phyloP scores from a whole-genome alignment of 23 tunicate species.

The Oikopleura albicans region DNA sequence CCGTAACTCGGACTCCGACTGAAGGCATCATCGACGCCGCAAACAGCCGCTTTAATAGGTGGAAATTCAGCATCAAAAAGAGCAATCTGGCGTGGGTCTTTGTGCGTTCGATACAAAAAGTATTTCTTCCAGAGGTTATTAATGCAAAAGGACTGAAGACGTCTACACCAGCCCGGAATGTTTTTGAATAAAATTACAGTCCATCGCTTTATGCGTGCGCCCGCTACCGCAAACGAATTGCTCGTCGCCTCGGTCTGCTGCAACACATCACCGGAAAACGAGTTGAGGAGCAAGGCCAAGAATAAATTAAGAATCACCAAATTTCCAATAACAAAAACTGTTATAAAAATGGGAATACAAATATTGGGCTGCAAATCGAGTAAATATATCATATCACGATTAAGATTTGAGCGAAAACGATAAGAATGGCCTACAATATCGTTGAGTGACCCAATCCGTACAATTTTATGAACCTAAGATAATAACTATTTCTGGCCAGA shows the following conservation, averaged over 20 bases:
- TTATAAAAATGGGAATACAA: slow-evolving; percentile 75
- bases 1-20: not conserved
- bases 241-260: slow-evolving; percentile 30
- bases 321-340: slow-evolving; percentile 68
- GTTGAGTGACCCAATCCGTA: too few relatives aligned
- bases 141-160: not conserved
- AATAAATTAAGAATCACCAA: slow-evolving; percentile 81
- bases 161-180: not conserved
- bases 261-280: slow-evolving; percentile 69
- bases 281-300: slow-evolving; percentile 70
- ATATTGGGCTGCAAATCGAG: slow-evolving; percentile 39
- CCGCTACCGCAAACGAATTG: slow-evolving; percentile 54
- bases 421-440: too few relatives aligned
- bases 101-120: not conserved
- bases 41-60: slow-evolving; percentile 4
- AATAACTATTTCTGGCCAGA: too few relatives aligned
- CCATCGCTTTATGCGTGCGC: slow-evolving; percentile 29
- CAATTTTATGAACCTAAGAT: too few relatives aligned
- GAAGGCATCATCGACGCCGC: not conserved
- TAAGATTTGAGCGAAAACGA: too few relatives aligned
- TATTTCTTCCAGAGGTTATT: not conserved
- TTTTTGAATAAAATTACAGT: not conserved
- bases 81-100: not conserved
- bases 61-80: not conserved
- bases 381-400: too few relatives aligned